These are phyloP conservation scores for Perithous albicinctus DNA, from an alignment of 2,888 invertebrate genomes.

Conservation along the genomic window DNA sequence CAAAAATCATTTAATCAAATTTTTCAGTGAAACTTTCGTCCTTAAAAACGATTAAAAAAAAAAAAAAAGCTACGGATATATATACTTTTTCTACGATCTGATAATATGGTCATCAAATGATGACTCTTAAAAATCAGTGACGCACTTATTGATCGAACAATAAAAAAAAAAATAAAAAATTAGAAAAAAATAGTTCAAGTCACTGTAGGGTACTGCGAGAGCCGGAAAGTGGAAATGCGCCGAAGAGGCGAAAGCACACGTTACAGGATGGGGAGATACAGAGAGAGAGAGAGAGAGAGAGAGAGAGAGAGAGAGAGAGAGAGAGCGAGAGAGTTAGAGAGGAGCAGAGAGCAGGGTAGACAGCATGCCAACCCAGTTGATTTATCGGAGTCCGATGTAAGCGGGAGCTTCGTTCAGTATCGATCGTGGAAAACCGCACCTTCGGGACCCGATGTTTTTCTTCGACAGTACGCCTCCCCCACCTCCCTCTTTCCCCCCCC, in stretches of 20 bases:
- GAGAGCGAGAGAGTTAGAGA: background rate
- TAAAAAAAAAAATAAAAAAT: conserved; percentile 12
- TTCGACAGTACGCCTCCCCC: conserved; percentile 52
- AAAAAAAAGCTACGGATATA: background rate
- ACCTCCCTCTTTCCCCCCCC: too few relatives aligned
- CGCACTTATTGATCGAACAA: background rate
- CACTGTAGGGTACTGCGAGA: conserved; percentile 17
- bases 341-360: conserved; percentile 35
- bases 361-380: conserved; percentile 58
- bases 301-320: background rate
- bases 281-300: background rate
- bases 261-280: background rate
- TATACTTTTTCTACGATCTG: background rate
- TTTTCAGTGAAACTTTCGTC: too few relatives aligned
- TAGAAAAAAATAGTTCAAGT: conserved; percentile 27
- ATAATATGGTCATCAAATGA: conserved; percentile 41
- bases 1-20: too few relatives aligned
- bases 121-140: conserved; percentile 40
- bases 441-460: conserved; percentile 56
- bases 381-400: conserved; percentile 64
- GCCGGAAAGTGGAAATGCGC: conserved; percentile 42
- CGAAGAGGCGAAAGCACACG: background rate
- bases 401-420: conserved; percentile 63
- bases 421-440: conserved; percentile 72
- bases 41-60: background rate